These are phyloP conservation scores for Microctonus aethiopoides DNA, from an alignment of 2,888 invertebrate species.

Conservation along the genomic window DNA sequence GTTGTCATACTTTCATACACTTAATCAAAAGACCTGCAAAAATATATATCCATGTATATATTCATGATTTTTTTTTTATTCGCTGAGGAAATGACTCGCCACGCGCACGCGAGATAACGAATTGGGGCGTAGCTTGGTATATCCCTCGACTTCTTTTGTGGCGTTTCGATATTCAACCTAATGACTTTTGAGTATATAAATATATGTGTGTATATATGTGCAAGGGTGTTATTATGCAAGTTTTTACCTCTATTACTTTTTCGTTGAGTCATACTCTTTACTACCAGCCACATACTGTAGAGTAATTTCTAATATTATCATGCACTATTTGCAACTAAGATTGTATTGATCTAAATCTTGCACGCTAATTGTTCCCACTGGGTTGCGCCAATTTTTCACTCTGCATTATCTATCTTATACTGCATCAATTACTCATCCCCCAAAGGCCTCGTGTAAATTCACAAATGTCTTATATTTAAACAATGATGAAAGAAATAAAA, in stretches of 20 bases:
- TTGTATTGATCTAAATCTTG: constrained; percentile 49
- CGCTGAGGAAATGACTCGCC: constrained; percentile 24
- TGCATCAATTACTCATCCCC: background rate
- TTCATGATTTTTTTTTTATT: constrained; percentile 1
- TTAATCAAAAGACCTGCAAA: background rate
- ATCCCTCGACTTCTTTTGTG: constrained; percentile 20
- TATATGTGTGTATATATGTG: background rate
- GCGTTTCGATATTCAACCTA: constrained; percentile 10
- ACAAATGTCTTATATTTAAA: background rate
- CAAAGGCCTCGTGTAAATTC: background rate
- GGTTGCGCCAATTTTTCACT: constrained; percentile 18
- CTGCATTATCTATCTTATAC: background rate
- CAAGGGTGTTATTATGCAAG: background rate
- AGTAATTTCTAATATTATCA: background rate
- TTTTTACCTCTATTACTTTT: background rate
- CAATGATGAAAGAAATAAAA: background rate
- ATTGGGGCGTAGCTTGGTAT: constrained; percentile 22
- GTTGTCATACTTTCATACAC: background rate
- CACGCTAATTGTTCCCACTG: constrained; percentile 26
- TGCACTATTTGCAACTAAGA: constrained; percentile 50
- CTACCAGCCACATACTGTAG: background rate
- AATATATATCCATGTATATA: background rate
- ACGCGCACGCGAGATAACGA: constrained; percentile 35
- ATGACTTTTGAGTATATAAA: background rate
- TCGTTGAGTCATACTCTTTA: constrained; percentile 2